Evolutionary conservation across 2,113 vertebrate genomes (phyloP), one percentile per base, ranked within the genome.

Genomic region (Panthera tigris): DNA sequence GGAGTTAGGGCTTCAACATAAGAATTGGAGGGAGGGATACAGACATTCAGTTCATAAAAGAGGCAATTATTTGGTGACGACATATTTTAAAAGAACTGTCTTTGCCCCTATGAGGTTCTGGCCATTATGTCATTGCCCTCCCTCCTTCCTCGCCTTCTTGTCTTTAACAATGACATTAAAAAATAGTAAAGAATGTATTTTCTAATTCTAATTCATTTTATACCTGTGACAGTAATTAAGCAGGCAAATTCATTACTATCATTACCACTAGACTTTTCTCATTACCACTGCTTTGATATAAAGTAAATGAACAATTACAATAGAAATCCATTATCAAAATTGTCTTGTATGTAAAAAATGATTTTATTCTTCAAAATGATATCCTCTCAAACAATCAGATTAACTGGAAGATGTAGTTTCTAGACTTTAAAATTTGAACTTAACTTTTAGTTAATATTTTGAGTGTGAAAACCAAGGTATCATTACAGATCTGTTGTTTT

Each of bases 171-270:
- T 79, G 36, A 90, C 79, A 95, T 83, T 85, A 48, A 90, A 94
- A 92, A 87, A 33, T 63, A 41, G 5, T 10, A 86, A 95, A 92
- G 23, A 96, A 83, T 94, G 5, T 82, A 83, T 92, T 92, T 79
- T 45, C 55, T 61, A 71, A 73, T 61, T 87, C 29, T 80, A 89
- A 78, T 80, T 81, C 83, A 94, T 90, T 97, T 95, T 87, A 90
- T 91, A 89, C 50, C 13, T 79, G 36, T 93, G 68, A 95, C 45
- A 90, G 84, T 97, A 95, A 96, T 95, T 94, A 95, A 94, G 21
- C 50, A 93, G 61, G 63, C 15, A 96, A 89, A 96, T 82, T 96
- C 79, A 94, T 96, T 92, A 84, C 29, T 88, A 79, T 63, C 74
- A 71, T 95, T 93, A 78, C 19, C 50, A 65, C 73, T 27, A 96